phyloP scores from a whole-genome alignment of 2,888 invertebrate species.

The Cephus nigrinus region DNA sequence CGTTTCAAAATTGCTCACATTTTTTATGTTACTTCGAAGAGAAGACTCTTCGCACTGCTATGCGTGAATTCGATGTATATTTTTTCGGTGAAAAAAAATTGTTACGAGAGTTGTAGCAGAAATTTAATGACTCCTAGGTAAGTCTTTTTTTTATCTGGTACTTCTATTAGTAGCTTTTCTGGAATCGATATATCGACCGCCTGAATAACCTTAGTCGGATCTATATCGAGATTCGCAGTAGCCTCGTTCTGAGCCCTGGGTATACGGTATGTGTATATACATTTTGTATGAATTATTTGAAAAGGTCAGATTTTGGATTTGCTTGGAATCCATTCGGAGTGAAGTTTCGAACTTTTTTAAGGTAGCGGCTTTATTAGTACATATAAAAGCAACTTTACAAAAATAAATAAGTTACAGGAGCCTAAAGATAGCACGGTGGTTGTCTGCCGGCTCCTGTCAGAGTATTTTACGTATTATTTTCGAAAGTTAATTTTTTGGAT shows the following conservation, averaged over 20 bases:
- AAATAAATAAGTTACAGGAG: conserved; percentile 64
- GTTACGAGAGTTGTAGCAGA: not conserved
- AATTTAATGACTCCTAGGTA: not conserved
- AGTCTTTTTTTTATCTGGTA: not conserved
- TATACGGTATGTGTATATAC: not conserved
- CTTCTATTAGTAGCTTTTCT: not conserved
- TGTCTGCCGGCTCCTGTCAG: not conserved
- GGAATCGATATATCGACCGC: conserved; percentile 61
- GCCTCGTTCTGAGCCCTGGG: not conserved
- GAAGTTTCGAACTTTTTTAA: conserved; percentile 26
- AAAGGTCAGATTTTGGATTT: not conserved
- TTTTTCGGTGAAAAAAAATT: not conserved
- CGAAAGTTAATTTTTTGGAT: not conserved
- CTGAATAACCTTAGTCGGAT: conserved; percentile 42
- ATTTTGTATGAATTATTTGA: not conserved
- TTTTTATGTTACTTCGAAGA: not conserved
- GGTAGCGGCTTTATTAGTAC: conserved; percentile 62
- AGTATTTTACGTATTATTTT: not conserved
- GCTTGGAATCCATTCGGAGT: not conserved
- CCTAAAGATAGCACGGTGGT: conserved; percentile 5
- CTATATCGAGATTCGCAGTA: not conserved
- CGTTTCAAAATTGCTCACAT: not conserved
- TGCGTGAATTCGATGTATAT: not conserved
- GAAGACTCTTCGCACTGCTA: not conserved
- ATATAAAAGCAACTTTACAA: conserved; percentile 39